Evolutionary conservation across 2,888 invertebrate genomes (phyloP), one percentile per base, ranked within the genome.

Genomic region (Lamellibrachia columna): DNA sequence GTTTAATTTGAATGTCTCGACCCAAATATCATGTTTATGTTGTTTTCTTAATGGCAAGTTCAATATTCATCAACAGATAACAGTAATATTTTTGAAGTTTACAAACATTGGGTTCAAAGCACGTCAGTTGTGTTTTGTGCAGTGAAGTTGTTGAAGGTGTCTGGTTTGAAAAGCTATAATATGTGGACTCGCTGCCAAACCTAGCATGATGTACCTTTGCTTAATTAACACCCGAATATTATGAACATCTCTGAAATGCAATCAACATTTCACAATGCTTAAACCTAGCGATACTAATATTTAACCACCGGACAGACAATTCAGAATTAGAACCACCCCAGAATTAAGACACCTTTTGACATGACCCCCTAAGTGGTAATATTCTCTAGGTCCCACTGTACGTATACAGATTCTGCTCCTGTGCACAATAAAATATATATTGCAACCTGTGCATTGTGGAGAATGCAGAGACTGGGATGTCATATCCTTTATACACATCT

Each of bases 281-380:
- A 75, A 75, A 75, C 75, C 75, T n/a, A 75, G 3, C 11, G 75
- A 75, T 75, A 75, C 75, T 22, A 15, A 75, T 22, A 75, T 75
- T 75, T 75, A 75, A 15, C 75, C 75, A 75, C 75, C 75, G 75
- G 75, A 75, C 75, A 75, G 75, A 75, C 75, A 75, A 22, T 22
- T 75, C 15, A 75, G 75, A 75, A 75, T n/a, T 22, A 75, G 75
- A 75, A 75, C 75, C 75, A 9, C 75, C 75, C n/a, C 11, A 75
- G 75, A 75, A 75, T 75, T 75, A 75, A 75, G 75, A 75, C 75
- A 75, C 75, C 22, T 75, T 75, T 75, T 75, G 75, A 75, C 75
- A 75, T 75, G 15, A 22, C 75, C 40, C 22, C 15, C 6, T 6
- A 75, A 15, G 75, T 75, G 75, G 75, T 75, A n/a, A 75, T 75